Base-by-base conservation (phyloP, 2,888 invertebrate genomes). In the Erebia aethiops region DNA sequence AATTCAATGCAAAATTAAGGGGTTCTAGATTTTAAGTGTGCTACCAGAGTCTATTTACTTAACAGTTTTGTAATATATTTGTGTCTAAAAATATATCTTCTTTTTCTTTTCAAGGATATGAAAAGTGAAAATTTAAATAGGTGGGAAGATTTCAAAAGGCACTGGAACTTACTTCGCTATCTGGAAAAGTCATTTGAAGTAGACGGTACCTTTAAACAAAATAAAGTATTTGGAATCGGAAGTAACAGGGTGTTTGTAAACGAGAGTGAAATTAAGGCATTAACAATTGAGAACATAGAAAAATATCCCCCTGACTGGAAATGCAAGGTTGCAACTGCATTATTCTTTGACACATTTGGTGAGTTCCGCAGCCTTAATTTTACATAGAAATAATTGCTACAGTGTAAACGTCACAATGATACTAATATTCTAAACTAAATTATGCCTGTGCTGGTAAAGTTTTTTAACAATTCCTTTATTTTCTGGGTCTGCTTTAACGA, bases 341-440 rank as follows among this genome's bases (percentile, higher is more conserved):
- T 95, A 67, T 95, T 95, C 84, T 93, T 95, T 81, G 89, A 89
- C 74, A 92, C 89, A 71, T 93, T 94, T 87, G 95, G 95, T 95
- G 86, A 91, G 92, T 82, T 61, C 57, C 52, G 65, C 18, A 64
- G 21, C 26, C 61, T 61, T 3, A 51, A n/a, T 26, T 26, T 26
- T 26, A 26, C 26, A 26, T 26, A 4, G 0, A 26, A 26, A 26
- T 26, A 26, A 26, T 26, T 2, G 21, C 21, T 21, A 21, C 2
- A 21, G 4, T 1, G 14, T 49, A 49, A 13, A 13, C n/a, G n/a
- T 14, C 49, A 13, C 2, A 14, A 13, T 49, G 0, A 26, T 26
- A 26, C 4, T 26, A 26, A n/a, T n/a, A n/a, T n/a, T n/a, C n/a
- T n/a, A n/a, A n/a, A n/a, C n/a, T n/a, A n/a, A n/a, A n/a, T n/a